These are phyloP conservation scores for Drosophila novamexicana DNA, from an alignment of 1,140 invertebrate species.

Conservation along the genomic window DNA sequence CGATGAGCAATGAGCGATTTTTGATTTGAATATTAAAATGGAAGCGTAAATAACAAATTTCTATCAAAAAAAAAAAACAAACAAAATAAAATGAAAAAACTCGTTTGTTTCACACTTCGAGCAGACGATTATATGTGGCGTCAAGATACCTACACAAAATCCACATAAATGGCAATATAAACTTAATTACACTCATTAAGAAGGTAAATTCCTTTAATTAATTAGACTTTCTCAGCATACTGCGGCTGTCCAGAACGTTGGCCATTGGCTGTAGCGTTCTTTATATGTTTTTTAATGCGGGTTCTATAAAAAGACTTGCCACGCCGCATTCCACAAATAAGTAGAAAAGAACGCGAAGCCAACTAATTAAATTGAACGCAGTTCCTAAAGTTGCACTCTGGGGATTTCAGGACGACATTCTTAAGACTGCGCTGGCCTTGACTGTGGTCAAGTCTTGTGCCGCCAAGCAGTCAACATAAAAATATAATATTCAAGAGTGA, in stretches of 20 bases:
- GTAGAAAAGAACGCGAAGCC: constrained; percentile 13
- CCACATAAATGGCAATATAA: constrained; percentile 19
- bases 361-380: constrained; percentile 24
- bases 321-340: constrained; percentile 30
- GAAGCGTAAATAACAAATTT: not conserved
- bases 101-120: constrained; percentile 25
- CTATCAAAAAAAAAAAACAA: not conserved
- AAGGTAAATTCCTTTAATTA: constrained; percentile 17
- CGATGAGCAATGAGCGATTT: constrained; percentile 46
- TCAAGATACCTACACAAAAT: constrained; percentile 13
- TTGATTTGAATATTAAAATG: constrained; percentile 10
- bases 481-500: not conserved
- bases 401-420: constrained; percentile 29
- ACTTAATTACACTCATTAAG: constrained; percentile 37
- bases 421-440: constrained; percentile 29
- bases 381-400: constrained; percentile 20
- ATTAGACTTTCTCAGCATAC: constrained; percentile 30
- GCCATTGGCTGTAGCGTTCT: not conserved
- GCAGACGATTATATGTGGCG: not conserved
- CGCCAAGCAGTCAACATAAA: constrained; percentile 8
- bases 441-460: constrained; percentile 38
- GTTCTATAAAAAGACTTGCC: constrained; percentile 39
- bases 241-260: not conserved
- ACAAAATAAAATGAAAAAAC: constrained; percentile 12
- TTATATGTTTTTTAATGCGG: not conserved